Evolutionary conservation across 2,888 invertebrate species (phyloP).

Genomic region (Zygaena filipendulae): DNA sequence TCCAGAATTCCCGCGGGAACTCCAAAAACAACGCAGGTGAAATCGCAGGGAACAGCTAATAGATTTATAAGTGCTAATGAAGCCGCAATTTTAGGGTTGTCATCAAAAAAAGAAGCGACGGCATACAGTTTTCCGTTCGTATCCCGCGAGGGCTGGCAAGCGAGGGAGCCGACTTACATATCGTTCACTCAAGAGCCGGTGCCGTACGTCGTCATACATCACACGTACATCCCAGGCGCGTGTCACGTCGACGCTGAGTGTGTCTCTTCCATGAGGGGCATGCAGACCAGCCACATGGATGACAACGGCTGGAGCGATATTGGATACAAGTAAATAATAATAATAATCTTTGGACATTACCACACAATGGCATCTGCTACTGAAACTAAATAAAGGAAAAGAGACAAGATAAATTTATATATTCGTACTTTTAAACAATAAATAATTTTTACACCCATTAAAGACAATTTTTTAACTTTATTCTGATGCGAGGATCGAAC

Average conservation of each 20-base stretch:
- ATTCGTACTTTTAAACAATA: too few relatives aligned
- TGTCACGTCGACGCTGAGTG: slow-evolving; percentile 65
- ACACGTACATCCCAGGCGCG: slow-evolving; percentile 67
- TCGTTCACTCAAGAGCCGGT: slow-evolving; percentile 62
- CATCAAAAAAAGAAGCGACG: neutral
- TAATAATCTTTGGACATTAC: too few relatives aligned
- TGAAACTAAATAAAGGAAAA: neutral
- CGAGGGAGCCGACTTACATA: slow-evolving; percentile 46
- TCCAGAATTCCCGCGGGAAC: too few relatives aligned
- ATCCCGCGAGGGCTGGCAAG: slow-evolving; percentile 66
- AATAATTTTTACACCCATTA: too few relatives aligned
- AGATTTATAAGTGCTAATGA: too few relatives aligned
- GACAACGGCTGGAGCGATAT: slow-evolving; percentile 74
- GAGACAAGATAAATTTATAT: too few relatives aligned
- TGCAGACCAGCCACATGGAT: slow-evolving; percentile 74
- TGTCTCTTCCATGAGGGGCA: slow-evolving; percentile 67
- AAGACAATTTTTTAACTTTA: too few relatives aligned
- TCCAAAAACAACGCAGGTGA: too few relatives aligned
- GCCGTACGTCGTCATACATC: slow-evolving; percentile 72
- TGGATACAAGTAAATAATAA: slow-evolving; percentile 59
- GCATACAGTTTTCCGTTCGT: slow-evolving; percentile 2
- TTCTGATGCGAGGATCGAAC: too few relatives aligned
- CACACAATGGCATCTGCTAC: too few relatives aligned
- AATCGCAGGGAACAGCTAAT: too few relatives aligned
- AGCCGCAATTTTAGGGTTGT: too few relatives aligned